These are phyloP conservation scores for Sinocyclocheilus anophthalmus DNA, from an alignment of 2,113 vertebrate genomes.

Conservation along the genomic window DNA sequence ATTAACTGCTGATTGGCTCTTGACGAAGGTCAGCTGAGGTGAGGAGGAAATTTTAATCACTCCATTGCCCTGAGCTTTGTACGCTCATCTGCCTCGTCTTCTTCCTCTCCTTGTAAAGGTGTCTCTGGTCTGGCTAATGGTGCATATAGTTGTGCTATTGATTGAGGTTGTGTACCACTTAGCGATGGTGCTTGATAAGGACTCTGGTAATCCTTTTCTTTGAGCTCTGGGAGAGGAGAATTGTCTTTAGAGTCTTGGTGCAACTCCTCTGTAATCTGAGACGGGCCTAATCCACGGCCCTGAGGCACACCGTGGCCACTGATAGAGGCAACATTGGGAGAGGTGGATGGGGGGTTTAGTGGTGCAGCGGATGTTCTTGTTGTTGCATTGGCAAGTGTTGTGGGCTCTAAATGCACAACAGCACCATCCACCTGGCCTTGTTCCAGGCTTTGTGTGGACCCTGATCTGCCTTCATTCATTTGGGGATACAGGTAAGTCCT, in stretches of 20 bases:
- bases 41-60: slow-evolving; percentile 79
- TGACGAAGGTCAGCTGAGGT: background rate
- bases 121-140: slow-evolving; percentile 60
- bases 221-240: slow-evolving; percentile 43
- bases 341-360: slow-evolving; percentile 74
- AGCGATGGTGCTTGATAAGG: slow-evolving; percentile 52
- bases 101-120: slow-evolving; percentile 59
- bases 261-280: slow-evolving; percentile 28
- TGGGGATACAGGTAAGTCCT: slow-evolving; percentile 98
- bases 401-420: slow-evolving; percentile 63
- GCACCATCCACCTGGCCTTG: slow-evolving; percentile 81
- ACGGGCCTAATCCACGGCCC: slow-evolving; percentile 39
- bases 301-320: slow-evolving; percentile 33
- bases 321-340: slow-evolving; percentile 55
- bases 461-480: slow-evolving; percentile 79
- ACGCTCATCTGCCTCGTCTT: slow-evolving; percentile 73
- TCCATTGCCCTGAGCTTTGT: slow-evolving; percentile 86
- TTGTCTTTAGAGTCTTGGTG: slow-evolving; percentile 38
- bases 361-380: background rate
- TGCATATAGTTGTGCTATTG: slow-evolving; percentile 59
- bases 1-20: background rate
- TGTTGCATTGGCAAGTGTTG: background rate
- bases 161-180: slow-evolving; percentile 50
- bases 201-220: slow-evolving; percentile 42
- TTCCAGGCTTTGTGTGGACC: slow-evolving; percentile 81